Evolutionary conservation across 2,888 invertebrate genomes (phyloP), one percentile per base, ranked within the genome.

Genomic region (Orchestes rusci): DNA sequence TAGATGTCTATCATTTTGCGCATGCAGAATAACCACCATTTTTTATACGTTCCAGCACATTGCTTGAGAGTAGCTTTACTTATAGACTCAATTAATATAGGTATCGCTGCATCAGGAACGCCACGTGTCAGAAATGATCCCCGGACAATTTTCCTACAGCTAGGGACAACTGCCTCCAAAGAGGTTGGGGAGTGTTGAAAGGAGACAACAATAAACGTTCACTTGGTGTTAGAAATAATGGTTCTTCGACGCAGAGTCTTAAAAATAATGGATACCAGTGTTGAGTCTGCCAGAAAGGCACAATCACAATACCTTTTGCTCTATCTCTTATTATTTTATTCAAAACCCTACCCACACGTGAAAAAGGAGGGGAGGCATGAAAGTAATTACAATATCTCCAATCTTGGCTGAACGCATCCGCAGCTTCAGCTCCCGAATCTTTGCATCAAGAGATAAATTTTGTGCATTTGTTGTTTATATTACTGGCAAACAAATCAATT

Each of bases 81-180:
- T 23, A 23, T 23, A 23, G 23, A 23, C 10, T 23, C 10, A 23
- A 23, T 10, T 10, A 23, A 7, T 23, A 23, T 10, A 10, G 23
- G 23, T 7, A 23, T 23, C 5, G 23, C 23, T 23, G 5, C 23
- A 23, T 23, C 23, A 7, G 23, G 23, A 23, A 23, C 10, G 10
- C 23, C 23, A 23, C 23, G 23, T 7, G 5, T 23, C 10, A 23
- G 10, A 23, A 23, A 23, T 7, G 23, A 23, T 23, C 23, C 7
- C 5, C 10, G 10, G 7, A 23, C 10, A 23, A 23, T 23, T 36
- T 29, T 7, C 29, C 44, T 20, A 36, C 44, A 2, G 39, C 33
- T 36, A 39, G 37, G 37, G 39, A 29, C 34, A 45, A 33, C 3
- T 15, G 16, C 10, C 12, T 3, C 39, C 33, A 34, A n/a, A 45